A percentile compares a stretch with the other conserved stretches of the same genome.
These are phyloP conservation scores for Sylvilagus floridanus DNA, from an alignment of 2,797 vertebrate species.

Conservation along the genomic window DNA sequence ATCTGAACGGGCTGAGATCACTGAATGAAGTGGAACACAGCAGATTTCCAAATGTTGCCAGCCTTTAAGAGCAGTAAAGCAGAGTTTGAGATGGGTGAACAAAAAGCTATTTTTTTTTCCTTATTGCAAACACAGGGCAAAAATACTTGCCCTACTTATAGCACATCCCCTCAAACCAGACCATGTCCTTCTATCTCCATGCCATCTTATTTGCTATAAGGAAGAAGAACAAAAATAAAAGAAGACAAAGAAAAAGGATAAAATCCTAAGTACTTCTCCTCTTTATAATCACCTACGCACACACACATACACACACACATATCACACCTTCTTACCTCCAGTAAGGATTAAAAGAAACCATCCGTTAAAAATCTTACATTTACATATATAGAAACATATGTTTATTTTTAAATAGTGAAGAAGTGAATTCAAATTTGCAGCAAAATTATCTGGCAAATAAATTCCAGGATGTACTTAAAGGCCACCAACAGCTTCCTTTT, in stretches of 20 bases:
- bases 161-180: not conserved
- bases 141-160: conserved; percentile 17
- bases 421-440: conserved; percentile 14
- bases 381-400: conserved; percentile 7
- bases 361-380: conserved; percentile 45
- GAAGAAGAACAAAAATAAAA: not conserved
- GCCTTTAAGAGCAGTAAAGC: conserved; percentile 51
- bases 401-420: conserved; percentile 63
- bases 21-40: conserved; percentile 24
- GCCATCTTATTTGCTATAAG: not conserved
- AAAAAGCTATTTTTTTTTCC: not conserved
- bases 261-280: not conserved
- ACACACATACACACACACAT: not conserved
- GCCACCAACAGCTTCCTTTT: not conserved
- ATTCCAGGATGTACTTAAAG: conserved; percentile 54
- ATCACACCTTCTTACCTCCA: not conserved
- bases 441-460: conserved; percentile 63
- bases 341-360: conserved; percentile 27
- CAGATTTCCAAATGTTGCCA: conserved; percentile 41
- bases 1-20: conserved; percentile 2
- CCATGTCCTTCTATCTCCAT: not conserved
- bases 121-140: not conserved
- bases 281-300: not conserved
- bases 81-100: not conserved
- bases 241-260: not conserved